Conservation (phyloP, 2,888 invertebrate genomes). For the Drosophila incognita region DNA sequence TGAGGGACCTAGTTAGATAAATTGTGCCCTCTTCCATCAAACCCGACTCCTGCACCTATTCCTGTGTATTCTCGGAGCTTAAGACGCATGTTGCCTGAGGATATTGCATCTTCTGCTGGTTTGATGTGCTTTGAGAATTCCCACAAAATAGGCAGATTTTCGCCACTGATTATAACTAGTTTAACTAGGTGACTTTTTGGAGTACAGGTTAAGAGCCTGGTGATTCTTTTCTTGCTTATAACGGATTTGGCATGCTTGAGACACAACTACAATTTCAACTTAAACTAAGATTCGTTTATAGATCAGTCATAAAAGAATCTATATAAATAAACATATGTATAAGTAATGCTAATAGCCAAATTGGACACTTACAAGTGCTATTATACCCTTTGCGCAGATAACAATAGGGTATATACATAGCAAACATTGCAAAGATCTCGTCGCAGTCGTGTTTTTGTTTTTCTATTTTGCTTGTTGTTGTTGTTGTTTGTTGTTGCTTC, state of each 20-base stretch:
- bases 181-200: neutral
- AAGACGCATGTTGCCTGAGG: neutral
- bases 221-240: neutral
- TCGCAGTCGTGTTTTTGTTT: constrained; percentile 30
- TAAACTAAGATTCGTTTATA: neutral
- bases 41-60: no score
- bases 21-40: neutral
- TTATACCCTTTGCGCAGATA: neutral
- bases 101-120: no score
- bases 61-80: neutral
- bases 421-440: constrained; percentile 12
- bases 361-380: neutral
- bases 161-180: neutral
- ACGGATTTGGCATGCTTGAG: neutral
- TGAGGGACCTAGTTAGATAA: neutral
- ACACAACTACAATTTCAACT: neutral
- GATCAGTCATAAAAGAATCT: no score
- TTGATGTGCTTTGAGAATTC: no score
- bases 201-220: neutral
- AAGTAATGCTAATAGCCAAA: neutral
- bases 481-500: neutral
- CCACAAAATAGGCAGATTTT: neutral
- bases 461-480: neutral
- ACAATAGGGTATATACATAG: constrained; percentile 6
- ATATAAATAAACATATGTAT: neutral